Evolutionary conservation across 2,113 vertebrate genomes (phyloP).

Genomic region (Heterotis niloticus): DNA sequence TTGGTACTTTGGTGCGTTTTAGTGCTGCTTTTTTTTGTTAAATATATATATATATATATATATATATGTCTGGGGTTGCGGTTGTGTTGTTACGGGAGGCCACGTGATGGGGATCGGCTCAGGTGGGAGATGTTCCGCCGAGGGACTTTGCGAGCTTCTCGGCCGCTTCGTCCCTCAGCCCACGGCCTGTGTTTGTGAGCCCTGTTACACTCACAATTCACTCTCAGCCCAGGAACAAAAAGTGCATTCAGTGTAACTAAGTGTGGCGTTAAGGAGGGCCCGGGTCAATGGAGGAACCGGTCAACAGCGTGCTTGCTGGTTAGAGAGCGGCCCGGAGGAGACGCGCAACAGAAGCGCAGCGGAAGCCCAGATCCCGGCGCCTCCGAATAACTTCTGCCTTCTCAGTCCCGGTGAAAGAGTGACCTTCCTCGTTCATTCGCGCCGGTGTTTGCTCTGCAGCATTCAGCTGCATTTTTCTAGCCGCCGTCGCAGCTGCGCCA

Average conservation of each 20-base stretch:
- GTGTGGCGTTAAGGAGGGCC: neutral
- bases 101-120: neutral
- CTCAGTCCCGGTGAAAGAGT: neutral
- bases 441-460: no score
- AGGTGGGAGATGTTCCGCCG: neutral
- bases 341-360: neutral
- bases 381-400: neutral
- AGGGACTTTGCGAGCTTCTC: neutral
- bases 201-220: conserved; percentile 10
- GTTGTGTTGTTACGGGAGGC: neutral
- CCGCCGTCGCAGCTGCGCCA: conserved; percentile 42
- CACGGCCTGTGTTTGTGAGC: conserved; percentile 14
- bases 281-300: neutral
- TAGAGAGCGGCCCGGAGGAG: neutral
- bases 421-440: neutral
- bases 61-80: no score
- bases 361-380: neutral
- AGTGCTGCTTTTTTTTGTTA: neutral
- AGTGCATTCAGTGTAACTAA: neutral
- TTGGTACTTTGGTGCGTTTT: neutral
- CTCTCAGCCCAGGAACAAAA: conserved; percentile 16
- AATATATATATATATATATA: no score
- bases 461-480: neutral
- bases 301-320: neutral
- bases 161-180: neutral